Base-by-base conservation (phyloP, 2,113 vertebrate genomes). In the Calypte anna region DNA sequence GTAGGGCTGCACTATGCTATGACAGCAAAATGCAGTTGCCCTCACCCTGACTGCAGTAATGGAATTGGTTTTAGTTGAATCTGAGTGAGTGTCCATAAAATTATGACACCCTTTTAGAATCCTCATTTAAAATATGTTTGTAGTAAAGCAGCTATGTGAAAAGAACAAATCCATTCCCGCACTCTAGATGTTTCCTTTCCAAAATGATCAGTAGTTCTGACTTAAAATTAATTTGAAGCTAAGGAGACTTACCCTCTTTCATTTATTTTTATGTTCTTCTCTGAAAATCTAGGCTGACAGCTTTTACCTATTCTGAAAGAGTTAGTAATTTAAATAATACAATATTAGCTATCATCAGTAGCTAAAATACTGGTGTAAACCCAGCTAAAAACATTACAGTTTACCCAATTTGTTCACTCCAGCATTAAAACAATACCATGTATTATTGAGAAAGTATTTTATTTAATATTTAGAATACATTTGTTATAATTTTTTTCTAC, bases 201-300 rank as follows among this genome's bases (percentile, higher is more conserved):
- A 40, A 88, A 81, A 72, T 14, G 20, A 50, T n/a, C 51, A 62
- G 17, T 68, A 86, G 33, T 63, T 91, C 76, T 87, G 59, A 84
- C 23, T 91, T 91, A 61, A 90, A 95, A 95, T 89, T 83, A 84
- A 62, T 62, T 46, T 43, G 24, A 88, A 75, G 10, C 14, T 92
- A 54, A 55, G 23, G 48, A 43, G 7, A 38, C 5, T 58, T 38
- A 9, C 1, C 17, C 5, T 66, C 19, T 61, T 75, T 38, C 7
- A 30, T 51, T 59, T 66, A 17, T 61, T 69, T 73, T 62, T 46
- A 15, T 70, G 53, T 73, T 94, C 7, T 59, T 59, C 22, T 20
- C 51, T 57, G 48, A 78, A 81, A 78, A 77, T 22, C 48, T 50
- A 86, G n/a, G 11, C 7, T 69, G n/a, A 44, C 3, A 62, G 28